phyloP scores from a whole-genome alignment of 2,888 invertebrate species.

The Colostygia pectinataria region DNA sequence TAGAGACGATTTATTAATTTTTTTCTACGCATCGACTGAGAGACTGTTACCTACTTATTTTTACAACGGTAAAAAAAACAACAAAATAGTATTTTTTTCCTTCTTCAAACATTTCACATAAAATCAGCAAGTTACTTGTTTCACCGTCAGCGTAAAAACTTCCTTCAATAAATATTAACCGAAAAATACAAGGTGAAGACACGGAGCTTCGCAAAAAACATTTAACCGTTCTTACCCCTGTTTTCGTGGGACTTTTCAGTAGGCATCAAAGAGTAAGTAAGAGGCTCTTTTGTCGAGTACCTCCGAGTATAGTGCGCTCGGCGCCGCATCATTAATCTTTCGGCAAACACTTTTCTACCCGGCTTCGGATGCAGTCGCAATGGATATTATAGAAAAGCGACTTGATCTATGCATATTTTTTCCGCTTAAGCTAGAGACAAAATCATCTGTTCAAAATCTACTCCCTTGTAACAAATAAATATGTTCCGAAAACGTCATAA shows the following conservation, averaged over 20 bases:
- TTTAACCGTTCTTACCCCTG: constrained; percentile 35
- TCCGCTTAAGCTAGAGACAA: no score
- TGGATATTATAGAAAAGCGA: constrained; percentile 23
- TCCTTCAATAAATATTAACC: constrained; percentile 10
- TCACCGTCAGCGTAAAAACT: constrained; percentile 5
- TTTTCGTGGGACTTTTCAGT: constrained; percentile 61
- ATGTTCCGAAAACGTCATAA: no score
- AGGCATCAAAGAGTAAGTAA: constrained; percentile 70
- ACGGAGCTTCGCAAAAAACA: constrained; percentile 20
- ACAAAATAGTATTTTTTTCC: no score
- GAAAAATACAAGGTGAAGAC: constrained; percentile 18
- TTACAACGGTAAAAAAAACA: no score
- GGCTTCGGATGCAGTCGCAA: constrained; percentile 38
- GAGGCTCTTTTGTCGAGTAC: constrained; percentile 73
- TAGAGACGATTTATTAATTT: no score
- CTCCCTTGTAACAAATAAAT: no score
- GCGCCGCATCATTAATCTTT: constrained; percentile 77
- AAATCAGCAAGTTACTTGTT: constrained; percentile 6
- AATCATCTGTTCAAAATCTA: no score
- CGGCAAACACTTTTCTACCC: constrained; percentile 58
- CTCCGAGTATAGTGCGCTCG: constrained; percentile 58
- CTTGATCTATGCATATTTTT: constrained; percentile 16
- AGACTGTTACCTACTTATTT: no score
- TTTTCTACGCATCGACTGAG: no score
- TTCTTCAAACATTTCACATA: constrained; percentile 2